Percentiles rank a stretch among this genome's conserved stretches.
Conservation (phyloP, 2,888 invertebrate species). For the Ornithoptera priamus region DNA sequence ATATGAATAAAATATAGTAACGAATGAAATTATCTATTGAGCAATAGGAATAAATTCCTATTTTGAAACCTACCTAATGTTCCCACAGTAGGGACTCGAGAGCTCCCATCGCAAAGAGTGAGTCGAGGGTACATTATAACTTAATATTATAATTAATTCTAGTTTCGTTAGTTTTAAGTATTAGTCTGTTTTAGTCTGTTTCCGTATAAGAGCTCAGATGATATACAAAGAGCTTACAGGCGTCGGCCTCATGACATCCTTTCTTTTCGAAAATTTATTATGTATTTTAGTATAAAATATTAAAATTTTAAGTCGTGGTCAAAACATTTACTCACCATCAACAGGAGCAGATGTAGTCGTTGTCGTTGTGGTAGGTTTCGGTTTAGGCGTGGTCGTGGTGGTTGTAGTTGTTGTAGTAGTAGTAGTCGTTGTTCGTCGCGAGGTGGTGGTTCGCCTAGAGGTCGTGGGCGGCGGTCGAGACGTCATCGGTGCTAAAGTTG, state of each 20-base stretch:
- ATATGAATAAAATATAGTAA: no score
- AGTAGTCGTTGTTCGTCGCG: constrained; percentile 38
- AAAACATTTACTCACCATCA: constrained; percentile 29
- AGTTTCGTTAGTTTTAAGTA: no score
- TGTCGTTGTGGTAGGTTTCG: constrained; percentile 47
- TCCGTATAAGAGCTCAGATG: background rate
- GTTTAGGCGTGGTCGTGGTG: constrained; percentile 43
- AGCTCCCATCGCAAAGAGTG: no score
- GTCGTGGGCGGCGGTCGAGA: constrained; percentile 61
- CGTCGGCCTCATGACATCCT: no score
- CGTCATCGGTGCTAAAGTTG: constrained; percentile 65
- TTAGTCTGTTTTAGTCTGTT: background rate
- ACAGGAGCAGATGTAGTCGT: constrained; percentile 44
- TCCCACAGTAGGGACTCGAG: no score
- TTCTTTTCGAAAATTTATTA: no score
- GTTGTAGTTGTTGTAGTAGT: constrained; percentile 52
- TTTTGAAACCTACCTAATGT: no score
- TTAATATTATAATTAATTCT: no score
- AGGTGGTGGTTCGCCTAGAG: constrained; percentile 39
- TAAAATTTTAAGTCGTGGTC: background rate
- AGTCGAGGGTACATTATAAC: no score
- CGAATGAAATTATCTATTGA: no score
- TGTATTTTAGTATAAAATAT: background rate
- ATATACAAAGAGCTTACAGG: background rate
- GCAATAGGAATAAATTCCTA: no score